phyloP scores from a whole-genome alignment of 2,113 vertebrate species.

The Solenodon paradoxus region DNA sequence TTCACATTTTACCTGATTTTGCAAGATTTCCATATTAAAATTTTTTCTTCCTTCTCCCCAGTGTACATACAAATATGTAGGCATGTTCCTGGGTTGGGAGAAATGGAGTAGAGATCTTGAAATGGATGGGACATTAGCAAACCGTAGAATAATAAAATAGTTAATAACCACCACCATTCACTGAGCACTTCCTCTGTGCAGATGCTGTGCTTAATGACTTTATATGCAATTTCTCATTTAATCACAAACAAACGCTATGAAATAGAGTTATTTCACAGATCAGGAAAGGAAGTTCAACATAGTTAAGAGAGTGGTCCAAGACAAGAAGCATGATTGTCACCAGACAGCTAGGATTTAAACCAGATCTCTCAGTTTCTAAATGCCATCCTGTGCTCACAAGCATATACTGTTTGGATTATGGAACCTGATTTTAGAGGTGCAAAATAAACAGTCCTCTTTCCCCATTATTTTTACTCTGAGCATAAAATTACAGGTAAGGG shows the following conservation, averaged over 20 bases:
- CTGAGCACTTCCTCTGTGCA: neutral
- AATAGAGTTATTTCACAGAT: slow-evolving; percentile 20
- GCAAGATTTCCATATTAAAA: neutral
- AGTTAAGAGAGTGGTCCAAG: neutral
- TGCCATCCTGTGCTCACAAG: neutral
- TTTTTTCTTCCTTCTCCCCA: neutral
- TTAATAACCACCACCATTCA: neutral
- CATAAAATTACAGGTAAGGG: neutral
- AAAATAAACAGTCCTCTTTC: neutral
- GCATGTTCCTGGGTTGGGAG: neutral
- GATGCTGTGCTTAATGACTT: neutral
- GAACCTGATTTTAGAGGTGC: neutral
- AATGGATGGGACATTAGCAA: neutral
- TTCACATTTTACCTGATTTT: neutral
- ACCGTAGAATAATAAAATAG: neutral
- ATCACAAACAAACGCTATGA: neutral
- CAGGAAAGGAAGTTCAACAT: neutral
- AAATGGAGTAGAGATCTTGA: neutral
- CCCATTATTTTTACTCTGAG: neutral
- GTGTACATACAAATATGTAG: neutral
- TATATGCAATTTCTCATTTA: neutral
- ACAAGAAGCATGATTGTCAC: neutral
- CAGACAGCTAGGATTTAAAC: neutral
- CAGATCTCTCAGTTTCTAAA: neutral
- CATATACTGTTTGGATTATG: neutral